Conservation (phyloP, 2,113 vertebrate genomes). For the Mungos mungo region DNA sequence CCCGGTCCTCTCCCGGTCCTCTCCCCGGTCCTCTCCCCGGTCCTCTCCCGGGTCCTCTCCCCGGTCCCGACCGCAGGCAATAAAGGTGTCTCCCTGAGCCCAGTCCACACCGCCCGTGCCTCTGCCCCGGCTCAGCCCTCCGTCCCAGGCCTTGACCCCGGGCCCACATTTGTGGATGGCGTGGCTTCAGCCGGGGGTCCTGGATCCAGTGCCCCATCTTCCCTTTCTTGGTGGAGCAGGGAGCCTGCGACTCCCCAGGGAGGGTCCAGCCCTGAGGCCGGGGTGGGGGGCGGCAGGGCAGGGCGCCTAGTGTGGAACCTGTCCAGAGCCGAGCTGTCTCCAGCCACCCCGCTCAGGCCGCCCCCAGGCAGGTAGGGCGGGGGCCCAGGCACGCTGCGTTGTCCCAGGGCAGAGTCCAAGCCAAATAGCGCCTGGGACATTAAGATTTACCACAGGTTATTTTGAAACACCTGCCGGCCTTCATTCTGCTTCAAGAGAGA, state of each 20-base stretch:
- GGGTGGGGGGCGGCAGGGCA: too few relatives aligned
- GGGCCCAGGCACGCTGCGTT: too few relatives aligned
- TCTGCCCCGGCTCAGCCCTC: neutral
- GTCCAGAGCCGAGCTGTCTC: neutral
- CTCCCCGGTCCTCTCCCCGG: too few relatives aligned
- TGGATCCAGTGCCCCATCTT: neutral
- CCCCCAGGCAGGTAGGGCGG: neutral
- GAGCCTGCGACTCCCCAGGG: neutral
- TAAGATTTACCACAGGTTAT: too few relatives aligned
- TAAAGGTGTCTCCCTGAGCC: neutral
- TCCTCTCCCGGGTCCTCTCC: too few relatives aligned
- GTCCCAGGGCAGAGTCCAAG: neutral
- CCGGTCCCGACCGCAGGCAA: neutral
- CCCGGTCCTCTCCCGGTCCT: too few relatives aligned
- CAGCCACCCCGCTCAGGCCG: neutral
- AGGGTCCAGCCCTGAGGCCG: neutral
- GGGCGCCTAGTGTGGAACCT: neutral
- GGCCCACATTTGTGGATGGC: rapidly evolving
- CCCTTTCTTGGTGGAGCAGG: neutral
- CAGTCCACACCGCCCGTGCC: rapidly evolving
- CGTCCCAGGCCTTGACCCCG: rapidly evolving
- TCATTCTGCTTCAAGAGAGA: neutral
- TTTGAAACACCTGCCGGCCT: rapidly evolving
- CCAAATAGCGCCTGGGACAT: rapidly evolving
- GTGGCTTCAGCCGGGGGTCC: neutral